Evolutionary conservation across 2,113 vertebrate species (phyloP).

Genomic region (Charadrius vociferus): DNA sequence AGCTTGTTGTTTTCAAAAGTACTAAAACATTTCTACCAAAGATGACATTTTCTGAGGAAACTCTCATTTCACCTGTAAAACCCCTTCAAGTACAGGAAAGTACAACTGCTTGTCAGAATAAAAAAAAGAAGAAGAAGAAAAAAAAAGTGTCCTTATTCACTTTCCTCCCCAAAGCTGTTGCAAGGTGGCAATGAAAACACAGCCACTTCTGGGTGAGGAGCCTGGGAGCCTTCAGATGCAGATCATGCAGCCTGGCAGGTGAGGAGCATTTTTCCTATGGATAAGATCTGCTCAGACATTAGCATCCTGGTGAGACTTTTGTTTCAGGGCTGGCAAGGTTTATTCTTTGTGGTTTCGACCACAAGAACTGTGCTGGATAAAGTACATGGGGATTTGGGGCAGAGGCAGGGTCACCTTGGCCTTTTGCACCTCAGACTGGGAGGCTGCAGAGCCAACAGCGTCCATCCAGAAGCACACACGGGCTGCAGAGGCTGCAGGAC

Average conservation of each 20-base stretch:
- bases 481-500: background rate
- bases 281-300: background rate
- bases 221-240: background rate
- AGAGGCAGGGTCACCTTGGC: background rate
- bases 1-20: background rate
- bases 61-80: background rate
- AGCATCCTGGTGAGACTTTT: background rate
- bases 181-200: background rate
- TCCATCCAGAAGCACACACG: background rate
- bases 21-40: background rate
- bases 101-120: background rate
- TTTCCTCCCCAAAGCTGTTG: background rate
- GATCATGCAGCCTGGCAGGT: background rate
- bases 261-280: background rate
- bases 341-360: background rate
- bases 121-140: background rate
- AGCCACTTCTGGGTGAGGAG: background rate
- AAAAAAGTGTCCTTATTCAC: background rate
- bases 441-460: background rate
- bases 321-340: background rate
- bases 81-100: background rate
- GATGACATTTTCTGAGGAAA: slow-evolving; percentile 7
- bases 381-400: background rate
- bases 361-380: background rate
- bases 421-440: background rate